Conservation (phyloP, 1,140 invertebrate species). For the Probaryconus sp. region DNA sequence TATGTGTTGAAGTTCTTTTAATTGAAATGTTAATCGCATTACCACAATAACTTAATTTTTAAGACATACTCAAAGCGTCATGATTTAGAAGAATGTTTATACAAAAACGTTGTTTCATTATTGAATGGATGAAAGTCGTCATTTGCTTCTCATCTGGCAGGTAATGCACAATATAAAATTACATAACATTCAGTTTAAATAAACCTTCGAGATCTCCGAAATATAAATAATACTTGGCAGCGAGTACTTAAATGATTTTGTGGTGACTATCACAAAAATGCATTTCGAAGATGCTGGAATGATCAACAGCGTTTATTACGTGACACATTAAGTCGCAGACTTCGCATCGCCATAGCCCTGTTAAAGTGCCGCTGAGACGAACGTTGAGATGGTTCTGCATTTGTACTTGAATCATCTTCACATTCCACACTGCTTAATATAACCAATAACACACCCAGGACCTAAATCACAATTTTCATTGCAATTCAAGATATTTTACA, state of each 20-base stretch:
- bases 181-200: slow-evolving; percentile 65
- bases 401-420: slow-evolving; percentile 79
- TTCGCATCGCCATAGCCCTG: slow-evolving; percentile 90
- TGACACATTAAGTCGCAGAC: slow-evolving; percentile 81
- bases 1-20: slow-evolving; percentile 32
- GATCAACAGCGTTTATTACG: slow-evolving; percentile 76
- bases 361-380: slow-evolving; percentile 88
- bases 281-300: slow-evolving; percentile 54
- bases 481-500: neutral
- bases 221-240: slow-evolving; percentile 72
- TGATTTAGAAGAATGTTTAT: no score
- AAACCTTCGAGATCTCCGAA: slow-evolving; percentile 63
- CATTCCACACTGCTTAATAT: slow-evolving; percentile 83
- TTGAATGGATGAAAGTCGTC: slow-evolving; percentile 53
- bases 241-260: slow-evolving; percentile 64
- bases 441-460: slow-evolving; percentile 87
- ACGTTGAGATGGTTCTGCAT: slow-evolving; percentile 81
- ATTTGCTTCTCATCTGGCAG: slow-evolving; percentile 66
- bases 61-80: slow-evolving; percentile 22
- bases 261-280: slow-evolving; percentile 65
- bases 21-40: slow-evolving; percentile 29
- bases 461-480: slow-evolving; percentile 74
- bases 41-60: slow-evolving; percentile 28
- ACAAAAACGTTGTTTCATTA: no score
- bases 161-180: slow-evolving; percentile 66